Evolutionary conservation across 2,888 invertebrate species (phyloP), one percentile per base, ranked within the genome.

Genomic region (Allygus modestus): DNA sequence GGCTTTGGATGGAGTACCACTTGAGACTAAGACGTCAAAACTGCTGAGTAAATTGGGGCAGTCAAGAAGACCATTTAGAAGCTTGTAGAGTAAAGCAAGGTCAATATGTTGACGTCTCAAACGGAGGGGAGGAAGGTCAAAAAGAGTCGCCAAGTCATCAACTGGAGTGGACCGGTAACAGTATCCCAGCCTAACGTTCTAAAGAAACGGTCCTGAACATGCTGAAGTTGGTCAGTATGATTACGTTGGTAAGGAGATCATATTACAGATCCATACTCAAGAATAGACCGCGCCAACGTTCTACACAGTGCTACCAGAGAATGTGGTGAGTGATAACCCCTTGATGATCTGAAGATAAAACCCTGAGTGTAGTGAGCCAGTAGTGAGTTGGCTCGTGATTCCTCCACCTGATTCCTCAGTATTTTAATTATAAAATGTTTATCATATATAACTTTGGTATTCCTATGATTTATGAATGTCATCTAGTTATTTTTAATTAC

Each of bases 81-180:
- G 23, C 11, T 15, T 54, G 5, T n/a, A 17, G 5, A 54, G 23
- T 15, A 23, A 4, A 20, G 54, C 54, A 4, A 54, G 54, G 15
- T 54, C 54, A 54, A 23, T 23, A 23, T 54, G 54, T 23, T 54
- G 54, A 54, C 54, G 54, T 54, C 54, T 54, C 17, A n/a, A 23
- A 15, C 15, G 23, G 20, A 54, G 37, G 7, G 11, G 54, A 54
- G 23, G n/a, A 54, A n/a, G 54, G 54, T 23, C 54, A 54, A 17
- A 54, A 54, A 54, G n/a, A 9, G 17, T 54, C 7, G n/a, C 54
- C 54, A 54, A 23, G n/a, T 54, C 7, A 54, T 54, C 17, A 9
- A 54, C n/a, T 54, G 54, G 54, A 23, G n/a, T 54, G 17, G n/a
- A 9, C 5, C 4, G 4, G 17, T 54, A 54, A 20, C 4, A 9